A percentile compares a stretch with the other conserved stretches of the same genome.
phyloP scores from a whole-genome alignment of 2,888 invertebrate species.

The Tiliacea aurago region DNA sequence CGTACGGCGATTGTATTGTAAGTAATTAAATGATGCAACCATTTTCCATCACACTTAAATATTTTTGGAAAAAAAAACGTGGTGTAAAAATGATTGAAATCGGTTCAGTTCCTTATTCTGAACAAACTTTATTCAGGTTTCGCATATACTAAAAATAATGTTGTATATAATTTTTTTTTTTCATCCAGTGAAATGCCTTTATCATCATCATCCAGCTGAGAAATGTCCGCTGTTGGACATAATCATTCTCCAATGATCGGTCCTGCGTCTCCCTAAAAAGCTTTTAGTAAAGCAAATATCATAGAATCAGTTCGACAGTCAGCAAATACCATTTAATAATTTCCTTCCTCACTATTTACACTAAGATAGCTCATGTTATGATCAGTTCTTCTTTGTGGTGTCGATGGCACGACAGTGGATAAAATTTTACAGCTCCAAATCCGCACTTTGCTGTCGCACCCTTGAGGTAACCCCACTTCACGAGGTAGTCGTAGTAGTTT shows the following conservation, averaged over 20 bases:
- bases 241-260: neutral
- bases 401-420: neutral
- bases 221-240: neutral
- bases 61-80: too few relatives aligned
- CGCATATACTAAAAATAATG: too few relatives aligned
- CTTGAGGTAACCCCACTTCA: too few relatives aligned
- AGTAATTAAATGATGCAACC: too few relatives aligned
- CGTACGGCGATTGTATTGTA: too few relatives aligned
- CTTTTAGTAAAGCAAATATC: neutral
- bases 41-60: too few relatives aligned
- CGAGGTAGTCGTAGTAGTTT: too few relatives aligned
- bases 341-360: neutral
- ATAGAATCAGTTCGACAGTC: neutral
- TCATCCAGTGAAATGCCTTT: neutral
- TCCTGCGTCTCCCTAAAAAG: neutral
- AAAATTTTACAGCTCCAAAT: neutral
- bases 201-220: neutral
- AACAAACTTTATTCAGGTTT: too few relatives aligned
- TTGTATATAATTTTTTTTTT: too few relatives aligned
- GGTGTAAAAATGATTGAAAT: too few relatives aligned
- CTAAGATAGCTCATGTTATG: neutral
- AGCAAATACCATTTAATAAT: neutral
- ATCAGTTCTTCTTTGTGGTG: neutral
- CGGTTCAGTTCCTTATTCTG: too few relatives aligned
- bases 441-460: too few relatives aligned